phyloP scores from a whole-genome alignment of 2,113 vertebrate species.

The Tragelaphus scriptus region DNA sequence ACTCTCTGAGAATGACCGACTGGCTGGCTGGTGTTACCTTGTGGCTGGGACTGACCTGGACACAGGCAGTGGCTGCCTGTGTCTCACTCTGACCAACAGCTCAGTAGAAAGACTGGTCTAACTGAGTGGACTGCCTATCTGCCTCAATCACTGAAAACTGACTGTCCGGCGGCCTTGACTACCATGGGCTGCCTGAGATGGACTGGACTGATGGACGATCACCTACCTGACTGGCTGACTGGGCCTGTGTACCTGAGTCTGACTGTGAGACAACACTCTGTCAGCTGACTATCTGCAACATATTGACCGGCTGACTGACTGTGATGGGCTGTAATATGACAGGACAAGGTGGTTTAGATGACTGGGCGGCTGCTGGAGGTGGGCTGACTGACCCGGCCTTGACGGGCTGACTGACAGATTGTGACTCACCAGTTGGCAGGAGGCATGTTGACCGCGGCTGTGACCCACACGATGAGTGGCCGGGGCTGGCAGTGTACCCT shows the following conservation, averaged over 20 bases:
- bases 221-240: not conserved
- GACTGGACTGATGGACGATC: not conserved
- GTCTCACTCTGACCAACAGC: not conserved
- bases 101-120: not conserved
- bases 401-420: no score
- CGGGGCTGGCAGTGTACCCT: not conserved
- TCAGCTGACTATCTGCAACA: not conserved
- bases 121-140: no score
- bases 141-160: not conserved
- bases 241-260: not conserved
- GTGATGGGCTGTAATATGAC: not conserved
- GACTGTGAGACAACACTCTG: not conserved
- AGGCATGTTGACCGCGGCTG: not conserved
- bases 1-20: not conserved
- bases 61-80: not conserved
- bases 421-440: not conserved
- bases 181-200: not conserved
- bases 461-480: not conserved
- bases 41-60: not conserved
- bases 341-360: not conserved
- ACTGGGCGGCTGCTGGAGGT: not conserved
- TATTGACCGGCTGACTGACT: not conserved
- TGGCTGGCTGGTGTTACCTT: not conserved
- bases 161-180: not conserved
- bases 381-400: not conserved